Conservation (phyloP, 2,888 invertebrate species). For the Ceraclea dissimilis region DNA sequence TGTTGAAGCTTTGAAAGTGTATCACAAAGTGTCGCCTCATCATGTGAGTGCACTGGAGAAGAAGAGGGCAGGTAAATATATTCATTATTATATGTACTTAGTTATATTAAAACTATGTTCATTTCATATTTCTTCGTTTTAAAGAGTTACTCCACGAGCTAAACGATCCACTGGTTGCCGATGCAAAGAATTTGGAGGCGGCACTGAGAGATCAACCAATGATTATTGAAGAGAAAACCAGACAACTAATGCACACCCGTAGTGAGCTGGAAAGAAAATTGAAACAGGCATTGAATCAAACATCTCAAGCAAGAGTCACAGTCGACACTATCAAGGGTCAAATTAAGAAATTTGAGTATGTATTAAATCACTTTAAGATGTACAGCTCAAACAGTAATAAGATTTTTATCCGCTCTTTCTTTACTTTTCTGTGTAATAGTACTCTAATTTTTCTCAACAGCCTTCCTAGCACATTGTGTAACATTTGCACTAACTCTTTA, state of each 20-base stretch:
- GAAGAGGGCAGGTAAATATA: constrained; percentile 25
- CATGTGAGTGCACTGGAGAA: constrained; percentile 21
- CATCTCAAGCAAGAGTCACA: background rate
- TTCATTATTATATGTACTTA: no score
- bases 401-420: no score
- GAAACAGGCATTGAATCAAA: background rate
- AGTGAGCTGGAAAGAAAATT: constrained; percentile 4
- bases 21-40: constrained; percentile 28
- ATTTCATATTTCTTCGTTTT: background rate
- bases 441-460: no score
- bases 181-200: constrained; percentile 4
- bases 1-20: constrained; percentile 28
- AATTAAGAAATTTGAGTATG: background rate
- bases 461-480: no score
- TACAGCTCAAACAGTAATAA: no score
- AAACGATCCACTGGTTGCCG: background rate
- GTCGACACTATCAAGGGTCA: background rate
- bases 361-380: no score
- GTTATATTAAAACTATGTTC: no score
- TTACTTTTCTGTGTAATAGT: no score
- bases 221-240: constrained; percentile 9
- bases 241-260: constrained; percentile 1
- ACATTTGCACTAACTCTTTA: no score
- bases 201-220: background rate
- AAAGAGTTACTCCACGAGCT: constrained; percentile 1